Evolutionary conservation across 2,797 vertebrate species (phyloP), one percentile per base, ranked within the genome.

Genomic region (Anolis apletophallus): DNA sequence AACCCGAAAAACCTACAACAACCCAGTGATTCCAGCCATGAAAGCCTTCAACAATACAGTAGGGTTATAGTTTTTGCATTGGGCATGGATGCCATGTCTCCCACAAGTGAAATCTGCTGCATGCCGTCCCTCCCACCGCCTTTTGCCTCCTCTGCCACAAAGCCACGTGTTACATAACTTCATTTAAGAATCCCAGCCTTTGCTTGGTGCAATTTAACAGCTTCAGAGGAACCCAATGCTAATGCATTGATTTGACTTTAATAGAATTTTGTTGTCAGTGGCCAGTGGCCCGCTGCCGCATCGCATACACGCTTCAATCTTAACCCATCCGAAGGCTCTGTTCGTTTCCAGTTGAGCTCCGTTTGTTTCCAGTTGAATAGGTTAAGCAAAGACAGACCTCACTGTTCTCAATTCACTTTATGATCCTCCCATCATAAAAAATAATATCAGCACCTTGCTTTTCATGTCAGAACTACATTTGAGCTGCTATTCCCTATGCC

Each of bases 401-500:
- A 89, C 95, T 96, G 96, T 97, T 97, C 96, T 97, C 96, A 97
- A 96, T 96, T 97, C 96, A 96, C 96, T 97, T 96, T 96, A 95
- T 96, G 96, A 96, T 96, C 96, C 96, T 96, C 96, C 97, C 95
- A 97, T 97, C 96, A 97, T 97, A 97, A 97, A 97, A 97, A 97
- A 97, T 97, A 97, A 97, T 96, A 96, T 97, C 95, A 93, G 95
- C 97, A 96, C 96, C 96, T 96, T 96, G 95, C 96, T 94, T 95
- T 96, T 97, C 96, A 97, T 98, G 98, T 98, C 98, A 98, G 98
- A 97, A 97, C 97, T 97, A 97, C 97, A 97, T 98, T 98, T 97
- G 98, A 99, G 98, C 96, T 96, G 97, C 98, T 98, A 97, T 98
- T 98, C 98, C 98, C 97, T 97, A 97, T 98, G 98, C 98, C 98